Conservation (phyloP, 2,888 invertebrate genomes). For the Morpho deidamia region DNA sequence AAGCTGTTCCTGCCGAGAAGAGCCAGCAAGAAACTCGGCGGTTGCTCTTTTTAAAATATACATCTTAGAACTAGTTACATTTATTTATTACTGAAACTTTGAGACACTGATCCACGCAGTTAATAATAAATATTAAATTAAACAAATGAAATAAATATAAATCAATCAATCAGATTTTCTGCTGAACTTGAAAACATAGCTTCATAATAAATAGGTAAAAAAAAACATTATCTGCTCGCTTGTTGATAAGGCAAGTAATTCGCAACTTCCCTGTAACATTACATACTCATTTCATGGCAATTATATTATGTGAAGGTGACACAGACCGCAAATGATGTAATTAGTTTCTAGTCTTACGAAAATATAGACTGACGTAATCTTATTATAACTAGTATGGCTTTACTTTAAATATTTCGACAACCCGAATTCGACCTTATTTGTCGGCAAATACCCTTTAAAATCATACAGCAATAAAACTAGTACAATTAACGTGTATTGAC, state of each 20-base stretch:
- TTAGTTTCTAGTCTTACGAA: constrained; percentile 21
- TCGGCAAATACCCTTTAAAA: not conserved
- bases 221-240: too few species aligned
- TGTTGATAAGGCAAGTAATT: not conserved
- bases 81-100: too few species aligned
- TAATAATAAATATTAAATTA: too few species aligned
- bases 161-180: too few species aligned
- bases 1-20: too few species aligned
- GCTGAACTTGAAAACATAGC: too few species aligned
- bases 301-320: constrained; percentile 23
- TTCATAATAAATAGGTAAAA: too few species aligned
- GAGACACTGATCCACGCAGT: too few species aligned
- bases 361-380: constrained; percentile 18
- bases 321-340: constrained; percentile 24
- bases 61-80: too few species aligned
- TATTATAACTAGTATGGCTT: constrained; percentile 12
- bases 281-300: constrained; percentile 5
- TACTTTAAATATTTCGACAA: constrained; percentile 3
- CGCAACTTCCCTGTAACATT: constrained; percentile 5
- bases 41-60: too few species aligned
- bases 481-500: constrained; percentile 2
- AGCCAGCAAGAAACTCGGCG: too few species aligned
- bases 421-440: constrained; percentile 3
- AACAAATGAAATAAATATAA: too few species aligned
- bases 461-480: not conserved